Percentiles rank a stretch among this genome's conserved stretches.
Evolutionary conservation across 64 coral and sea anemone genomes (phyloP).

Genomic region (Astreopora myriophthalma): DNA sequence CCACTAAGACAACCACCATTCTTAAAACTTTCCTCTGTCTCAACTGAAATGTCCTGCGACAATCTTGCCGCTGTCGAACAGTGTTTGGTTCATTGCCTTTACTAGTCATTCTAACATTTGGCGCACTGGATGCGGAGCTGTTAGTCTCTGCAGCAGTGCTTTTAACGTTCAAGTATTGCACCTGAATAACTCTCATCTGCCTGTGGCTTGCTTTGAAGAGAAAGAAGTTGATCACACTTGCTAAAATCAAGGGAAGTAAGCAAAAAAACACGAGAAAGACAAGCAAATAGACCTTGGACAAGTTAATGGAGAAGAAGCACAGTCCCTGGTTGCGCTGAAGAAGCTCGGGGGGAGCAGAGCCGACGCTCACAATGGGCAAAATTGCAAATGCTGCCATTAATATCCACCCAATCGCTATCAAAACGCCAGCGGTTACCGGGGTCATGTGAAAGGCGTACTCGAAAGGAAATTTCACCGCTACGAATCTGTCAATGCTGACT

Average conservation of each 20-base stretch:
- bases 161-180: background rate
- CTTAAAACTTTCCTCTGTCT: background rate
- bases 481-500: slow-evolving; percentile 1
- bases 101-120: background rate
- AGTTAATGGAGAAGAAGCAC: slow-evolving; percentile 8
- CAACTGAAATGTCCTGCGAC: background rate
- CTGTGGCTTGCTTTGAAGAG: slow-evolving; percentile 35
- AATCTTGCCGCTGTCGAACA: background rate
- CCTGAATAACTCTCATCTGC: slow-evolving; percentile 20
- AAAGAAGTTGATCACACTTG: slow-evolving; percentile 1
- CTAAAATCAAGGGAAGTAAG: background rate
- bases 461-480: slow-evolving; percentile 26
- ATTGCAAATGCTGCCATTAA: background rate
- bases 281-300: background rate
- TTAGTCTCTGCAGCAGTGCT: background rate
- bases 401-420: background rate
- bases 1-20: slow-evolving; percentile 51
- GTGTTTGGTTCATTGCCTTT: background rate
- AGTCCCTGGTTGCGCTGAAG: background rate
- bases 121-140: background rate
- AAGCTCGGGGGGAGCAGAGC: background rate
- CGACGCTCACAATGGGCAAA: slow-evolving; percentile 6
- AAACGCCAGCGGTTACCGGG: background rate
- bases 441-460: background rate
- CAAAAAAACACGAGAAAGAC: background rate